Evolutionary conservation across 2,888 invertebrate genomes (phyloP), one percentile per base, ranked within the genome.

Genomic region (Lithophane leautieri): DNA sequence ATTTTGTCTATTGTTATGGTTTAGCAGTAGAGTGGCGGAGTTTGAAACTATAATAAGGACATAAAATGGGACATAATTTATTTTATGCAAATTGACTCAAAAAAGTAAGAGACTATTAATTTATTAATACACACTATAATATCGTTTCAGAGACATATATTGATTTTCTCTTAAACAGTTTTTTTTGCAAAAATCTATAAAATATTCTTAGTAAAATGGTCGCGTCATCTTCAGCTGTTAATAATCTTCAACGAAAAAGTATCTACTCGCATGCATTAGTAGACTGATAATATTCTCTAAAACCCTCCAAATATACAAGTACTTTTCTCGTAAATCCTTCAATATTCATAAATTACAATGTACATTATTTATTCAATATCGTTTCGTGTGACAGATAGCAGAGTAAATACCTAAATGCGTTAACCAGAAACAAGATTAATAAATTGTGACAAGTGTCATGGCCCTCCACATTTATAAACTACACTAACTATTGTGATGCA

Each of bases 361-460:
- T 40, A 71, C 25, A 68, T 71, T 54, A 1, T 50, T 28, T 62
- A 62, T 72, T 73, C 60, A 68, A 69, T 61, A 60, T 54, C 44
- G 28, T 66, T 70, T 40, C 34, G 28, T 16, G 8, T 73, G 58
- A 70, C 60, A 78, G 54, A 68, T 77, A 52, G 34, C 66, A 68
- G 22, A 65, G 34, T 58, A 68, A 63, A 68, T 63, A 56, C 19
- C 42, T 25, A 40, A 77, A 70, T 52, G 16, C 22, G 47, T 47
- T n/a, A 63, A 56, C 66, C 66, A 66, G 28, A 73, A 81, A 63
- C 70, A 61, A 74, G 56, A 78, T 80, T 76, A 78, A 76, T 75
- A 71, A 81, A 76, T 65, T 54, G 68, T 79, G 73, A 79, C 72
- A 72, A 65, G 54, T 67, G 42, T 69, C 73, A 81, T 67, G 62